These are phyloP conservation scores for Drosophila parabipectinata DNA, from an alignment of 1,140 invertebrate genomes.

Conservation along the genomic window DNA sequence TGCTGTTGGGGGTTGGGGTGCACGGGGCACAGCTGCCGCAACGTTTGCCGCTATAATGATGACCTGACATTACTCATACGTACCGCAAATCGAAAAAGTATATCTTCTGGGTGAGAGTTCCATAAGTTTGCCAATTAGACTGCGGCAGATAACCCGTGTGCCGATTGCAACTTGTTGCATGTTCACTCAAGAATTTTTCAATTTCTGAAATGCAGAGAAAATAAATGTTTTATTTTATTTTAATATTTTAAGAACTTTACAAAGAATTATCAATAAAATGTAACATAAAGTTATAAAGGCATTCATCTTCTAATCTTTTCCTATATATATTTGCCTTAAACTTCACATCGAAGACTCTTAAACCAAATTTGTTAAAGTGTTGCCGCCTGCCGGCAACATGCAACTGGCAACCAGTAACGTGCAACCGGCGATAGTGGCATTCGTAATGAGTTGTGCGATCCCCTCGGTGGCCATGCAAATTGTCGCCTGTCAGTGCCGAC, in stretches of 20 bases:
- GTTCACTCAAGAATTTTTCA: neutral
- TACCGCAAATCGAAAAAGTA: slow-evolving; percentile 60
- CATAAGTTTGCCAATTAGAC: slow-evolving; percentile 75
- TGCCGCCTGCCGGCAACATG: slow-evolving; percentile 3
- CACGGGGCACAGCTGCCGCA: slow-evolving; percentile 25
- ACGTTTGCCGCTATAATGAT: slow-evolving; percentile 28
- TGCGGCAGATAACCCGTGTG: slow-evolving; percentile 37
- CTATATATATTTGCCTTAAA: neutral
- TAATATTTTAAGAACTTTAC: too few species aligned
- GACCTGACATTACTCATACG: slow-evolving; percentile 55
- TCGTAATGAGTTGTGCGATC: slow-evolving; percentile 65
- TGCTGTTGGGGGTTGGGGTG: neutral
- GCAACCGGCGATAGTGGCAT: slow-evolving; percentile 52
- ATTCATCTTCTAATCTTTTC: too few species aligned
- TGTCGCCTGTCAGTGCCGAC: slow-evolving; percentile 43
- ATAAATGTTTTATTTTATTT: neutral
- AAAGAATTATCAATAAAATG: too few species aligned
- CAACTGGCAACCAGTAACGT: slow-evolving; percentile 14
- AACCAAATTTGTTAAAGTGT: neutral
- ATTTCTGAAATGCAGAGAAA: slow-evolving; percentile 2
- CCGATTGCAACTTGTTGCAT: slow-evolving; percentile 29
- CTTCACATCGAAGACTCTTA: neutral
- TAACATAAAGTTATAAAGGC: too few species aligned
- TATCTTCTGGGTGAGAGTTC: slow-evolving; percentile 50
- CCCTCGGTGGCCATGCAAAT: slow-evolving; percentile 45